Evolutionary conservation across 2,797 vertebrate species (phyloP).

Genomic region (Kryptopterus vitreolus): DNA sequence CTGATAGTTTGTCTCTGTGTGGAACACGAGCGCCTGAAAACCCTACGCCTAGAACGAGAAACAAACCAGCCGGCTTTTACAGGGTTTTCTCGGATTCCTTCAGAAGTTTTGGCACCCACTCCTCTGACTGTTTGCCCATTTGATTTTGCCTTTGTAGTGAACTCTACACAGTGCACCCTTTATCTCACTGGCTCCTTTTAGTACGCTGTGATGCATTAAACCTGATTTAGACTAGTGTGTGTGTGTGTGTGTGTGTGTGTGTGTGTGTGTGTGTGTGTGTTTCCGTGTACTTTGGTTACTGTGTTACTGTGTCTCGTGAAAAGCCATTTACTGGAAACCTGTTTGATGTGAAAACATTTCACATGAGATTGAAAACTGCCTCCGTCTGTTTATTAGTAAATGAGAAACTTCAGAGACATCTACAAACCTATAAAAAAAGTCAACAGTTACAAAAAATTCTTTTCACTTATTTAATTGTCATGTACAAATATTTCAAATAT

Average conservation of each 20-base stretch:
- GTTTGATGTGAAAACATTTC: slow-evolving; percentile 10
- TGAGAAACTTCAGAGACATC: background rate
- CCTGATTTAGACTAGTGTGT: background rate
- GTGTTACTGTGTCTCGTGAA: slow-evolving; percentile 7
- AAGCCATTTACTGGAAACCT: slow-evolving; percentile 5
- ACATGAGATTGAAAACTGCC: background rate
- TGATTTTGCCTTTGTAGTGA: background rate
- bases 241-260: background rate
- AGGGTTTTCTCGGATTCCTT: background rate
- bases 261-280: background rate
- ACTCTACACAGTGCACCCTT: background rate
- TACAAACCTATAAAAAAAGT: too few species aligned
- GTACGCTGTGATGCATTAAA: background rate
- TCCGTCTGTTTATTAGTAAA: background rate
- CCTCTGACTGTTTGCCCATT: background rate
- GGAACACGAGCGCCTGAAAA: background rate
- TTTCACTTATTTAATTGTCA: too few species aligned
- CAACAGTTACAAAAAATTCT: too few species aligned
- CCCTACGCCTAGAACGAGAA: background rate
- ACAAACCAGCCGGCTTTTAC: background rate
- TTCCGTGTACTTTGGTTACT: background rate
- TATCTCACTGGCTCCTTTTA: slow-evolving; percentile 1
- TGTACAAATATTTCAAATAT: too few species aligned
- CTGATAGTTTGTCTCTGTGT: background rate
- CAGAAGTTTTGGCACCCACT: background rate